Conservation (phyloP, 2,113 vertebrate genomes). For the Chrysemys picta region DNA sequence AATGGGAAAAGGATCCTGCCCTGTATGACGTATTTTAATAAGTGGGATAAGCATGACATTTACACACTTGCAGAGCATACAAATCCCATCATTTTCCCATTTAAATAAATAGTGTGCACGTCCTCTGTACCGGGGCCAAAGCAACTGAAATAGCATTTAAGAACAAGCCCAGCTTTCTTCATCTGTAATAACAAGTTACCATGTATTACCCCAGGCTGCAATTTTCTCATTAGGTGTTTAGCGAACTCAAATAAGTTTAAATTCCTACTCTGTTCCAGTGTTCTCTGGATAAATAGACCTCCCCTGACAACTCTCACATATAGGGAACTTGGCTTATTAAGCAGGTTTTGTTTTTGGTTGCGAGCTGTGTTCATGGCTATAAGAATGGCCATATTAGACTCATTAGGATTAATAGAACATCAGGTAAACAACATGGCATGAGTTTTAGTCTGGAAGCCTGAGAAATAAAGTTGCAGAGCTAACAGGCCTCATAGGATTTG, state of each 20-base stretch:
- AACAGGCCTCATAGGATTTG: not conserved
- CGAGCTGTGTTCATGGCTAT: not conserved
- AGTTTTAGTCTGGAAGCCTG: not conserved
- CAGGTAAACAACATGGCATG: not conserved
- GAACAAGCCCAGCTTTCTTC: not conserved
- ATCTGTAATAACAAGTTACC: not conserved
- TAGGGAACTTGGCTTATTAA: not conserved
- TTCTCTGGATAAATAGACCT: not conserved
- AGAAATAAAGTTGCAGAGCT: not conserved
- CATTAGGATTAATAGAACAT: constrained; percentile 8
- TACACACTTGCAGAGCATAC: not conserved
- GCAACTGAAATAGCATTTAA: constrained; percentile 21
- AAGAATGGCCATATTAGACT: not conserved
- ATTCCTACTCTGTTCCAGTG: constrained; percentile 2
- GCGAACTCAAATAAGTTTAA: constrained; percentile 7
- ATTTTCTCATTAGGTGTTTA: constrained; percentile 53
- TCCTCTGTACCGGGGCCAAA: not conserved
- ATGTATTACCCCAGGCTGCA: not conserved
- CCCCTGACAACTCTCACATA: not conserved
- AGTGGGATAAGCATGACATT: not conserved
- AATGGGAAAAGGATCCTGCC: not conserved
- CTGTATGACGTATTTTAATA: not conserved
- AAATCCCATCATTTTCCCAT: constrained; percentile 12
- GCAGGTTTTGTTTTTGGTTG: constrained; percentile 14
- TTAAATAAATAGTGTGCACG: not conserved